These are phyloP conservation scores for Hippocampus zosterae DNA, from an alignment of 2,113 vertebrate species.

Conservation along the genomic window DNA sequence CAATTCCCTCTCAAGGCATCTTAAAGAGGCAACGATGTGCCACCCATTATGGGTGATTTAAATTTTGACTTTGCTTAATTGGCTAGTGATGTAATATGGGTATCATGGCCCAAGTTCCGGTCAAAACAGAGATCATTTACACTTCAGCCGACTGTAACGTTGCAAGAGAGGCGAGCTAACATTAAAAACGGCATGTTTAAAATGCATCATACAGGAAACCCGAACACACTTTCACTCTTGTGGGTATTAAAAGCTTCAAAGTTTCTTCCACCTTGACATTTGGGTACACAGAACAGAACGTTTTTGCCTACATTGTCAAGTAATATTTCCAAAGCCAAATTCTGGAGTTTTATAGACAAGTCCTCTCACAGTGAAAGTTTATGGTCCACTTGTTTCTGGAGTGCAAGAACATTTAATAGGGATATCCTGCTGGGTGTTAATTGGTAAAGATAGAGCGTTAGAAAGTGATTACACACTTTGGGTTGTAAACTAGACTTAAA, in stretches of 20 bases:
- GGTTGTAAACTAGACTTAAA: background rate
- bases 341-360: background rate
- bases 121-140: background rate
- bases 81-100: slow-evolving; percentile 3
- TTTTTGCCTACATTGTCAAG: background rate
- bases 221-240: background rate
- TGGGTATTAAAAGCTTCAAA: background rate
- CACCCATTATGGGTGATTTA: slow-evolving; percentile 16
- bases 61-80: slow-evolving; percentile 10
- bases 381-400: background rate
- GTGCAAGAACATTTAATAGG: background rate
- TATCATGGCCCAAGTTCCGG: slow-evolving; percentile 3
- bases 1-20: slow-evolving; percentile 6
- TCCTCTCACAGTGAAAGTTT: background rate
- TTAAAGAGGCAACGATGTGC: slow-evolving; percentile 15
- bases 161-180: background rate
- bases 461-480: background rate
- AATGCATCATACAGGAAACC: background rate
- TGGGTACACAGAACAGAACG: background rate
- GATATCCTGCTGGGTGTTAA: slow-evolving; percentile 1
- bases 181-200: background rate
- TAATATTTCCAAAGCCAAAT: background rate
- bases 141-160: background rate
- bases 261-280: background rate
- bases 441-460: slow-evolving; percentile 1